Percentiles rank a stretch among this genome's conserved stretches.
These are phyloP conservation scores for Didymodactylos carnosus DNA, from an alignment of 2,888 invertebrate genomes.

Conservation along the genomic window DNA sequence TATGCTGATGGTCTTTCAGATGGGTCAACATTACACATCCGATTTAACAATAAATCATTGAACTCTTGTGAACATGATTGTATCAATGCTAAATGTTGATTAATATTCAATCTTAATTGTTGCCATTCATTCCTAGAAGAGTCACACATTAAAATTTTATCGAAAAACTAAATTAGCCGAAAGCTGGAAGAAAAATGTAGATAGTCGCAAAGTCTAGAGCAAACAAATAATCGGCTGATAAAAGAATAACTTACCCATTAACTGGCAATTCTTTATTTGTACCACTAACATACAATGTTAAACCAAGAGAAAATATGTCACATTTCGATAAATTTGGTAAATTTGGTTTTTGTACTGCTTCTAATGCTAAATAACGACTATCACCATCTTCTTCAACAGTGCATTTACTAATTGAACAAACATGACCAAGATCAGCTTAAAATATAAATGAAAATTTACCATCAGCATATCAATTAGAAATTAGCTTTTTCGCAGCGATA, in stretches of 20 bases:
- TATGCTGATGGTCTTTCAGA: background rate
- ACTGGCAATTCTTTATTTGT: slow-evolving; percentile 49
- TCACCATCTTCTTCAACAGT: slow-evolving; percentile 71
- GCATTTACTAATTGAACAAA: slow-evolving; percentile 43
- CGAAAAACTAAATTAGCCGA: too few species aligned
- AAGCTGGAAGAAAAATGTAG: too few species aligned
- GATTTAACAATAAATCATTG: background rate
- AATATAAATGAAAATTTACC: background rate
- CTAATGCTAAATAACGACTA: slow-evolving; percentile 66
- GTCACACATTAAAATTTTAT: too few species aligned
- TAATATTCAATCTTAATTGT: background rate
- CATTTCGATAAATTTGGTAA: slow-evolving; percentile 55
- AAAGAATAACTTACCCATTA: too few species aligned
- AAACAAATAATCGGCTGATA: too few species aligned
- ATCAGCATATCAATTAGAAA: background rate
- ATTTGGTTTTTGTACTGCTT: slow-evolving; percentile 62
- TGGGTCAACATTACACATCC: background rate
- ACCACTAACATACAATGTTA: slow-evolving; percentile 45
- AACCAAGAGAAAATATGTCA: slow-evolving; percentile 66
- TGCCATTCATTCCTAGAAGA: background rate
- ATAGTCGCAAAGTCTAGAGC: too few species aligned
- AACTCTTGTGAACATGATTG: background rate
- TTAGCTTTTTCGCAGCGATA: too few species aligned
- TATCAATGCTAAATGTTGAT: background rate
- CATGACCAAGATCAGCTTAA: slow-evolving; percentile 68